Evolutionary conservation across 1,140 invertebrate genomes (phyloP).

Genomic region (Dryas iulia): DNA sequence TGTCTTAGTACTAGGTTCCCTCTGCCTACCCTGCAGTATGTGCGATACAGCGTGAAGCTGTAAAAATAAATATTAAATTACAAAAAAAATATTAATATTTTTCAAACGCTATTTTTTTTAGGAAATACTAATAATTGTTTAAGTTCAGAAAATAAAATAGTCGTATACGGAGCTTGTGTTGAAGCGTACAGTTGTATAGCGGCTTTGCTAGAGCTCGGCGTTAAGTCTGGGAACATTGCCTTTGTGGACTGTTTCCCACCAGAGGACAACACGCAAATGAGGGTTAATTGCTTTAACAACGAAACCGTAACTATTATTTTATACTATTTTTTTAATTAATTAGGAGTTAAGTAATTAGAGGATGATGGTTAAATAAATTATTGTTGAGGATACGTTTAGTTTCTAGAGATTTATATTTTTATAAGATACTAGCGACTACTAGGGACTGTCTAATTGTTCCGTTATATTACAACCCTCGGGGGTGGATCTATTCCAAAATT

Average conservation of each 20-base stretch:
- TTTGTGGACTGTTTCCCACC: conserved; percentile 81
- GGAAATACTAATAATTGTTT: conserved; percentile 39
- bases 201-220: conserved; percentile 80
- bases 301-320: conserved; percentile 48
- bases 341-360: not conserved
- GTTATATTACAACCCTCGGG: too few species aligned
- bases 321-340: not conserved
- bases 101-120: conserved; percentile 9
- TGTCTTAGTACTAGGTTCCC: too few species aligned
- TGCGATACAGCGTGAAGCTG: too few species aligned
- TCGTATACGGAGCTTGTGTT: conserved; percentile 83
- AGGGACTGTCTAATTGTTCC: too few species aligned
- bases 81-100: not conserved
- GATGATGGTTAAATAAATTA: too few species aligned
- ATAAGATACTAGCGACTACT: too few species aligned
- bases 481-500: too few species aligned
- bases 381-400: too few species aligned
- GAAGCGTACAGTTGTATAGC: conserved; percentile 82
- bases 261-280: conserved; percentile 40
- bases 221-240: conserved; percentile 74
- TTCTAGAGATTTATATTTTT: too few species aligned
- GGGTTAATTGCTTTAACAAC: conserved; percentile 71
- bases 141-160: conserved; percentile 58
- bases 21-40: too few species aligned
- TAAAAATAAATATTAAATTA: too few species aligned